Conservation (phyloP, 1,140 invertebrate species). For the Pseudomyrmex gracilis region DNA sequence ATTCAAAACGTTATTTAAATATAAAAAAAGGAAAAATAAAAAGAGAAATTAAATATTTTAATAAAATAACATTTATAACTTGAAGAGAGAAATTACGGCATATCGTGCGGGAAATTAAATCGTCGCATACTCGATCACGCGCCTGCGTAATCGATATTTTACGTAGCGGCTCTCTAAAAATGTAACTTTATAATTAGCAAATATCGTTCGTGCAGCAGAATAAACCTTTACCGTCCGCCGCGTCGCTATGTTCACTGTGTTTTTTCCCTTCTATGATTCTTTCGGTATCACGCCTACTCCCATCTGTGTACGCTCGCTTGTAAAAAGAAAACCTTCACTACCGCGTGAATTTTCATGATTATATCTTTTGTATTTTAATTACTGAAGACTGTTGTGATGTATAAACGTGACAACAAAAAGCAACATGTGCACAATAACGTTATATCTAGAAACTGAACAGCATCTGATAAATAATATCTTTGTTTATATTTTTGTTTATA, state of each 20-base stretch:
- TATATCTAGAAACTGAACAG: no score
- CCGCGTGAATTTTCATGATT: not conserved
- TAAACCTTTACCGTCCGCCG: constrained; percentile 49
- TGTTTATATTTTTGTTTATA: no score
- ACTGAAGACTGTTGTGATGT: not conserved
- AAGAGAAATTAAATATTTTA: constrained; percentile 19
- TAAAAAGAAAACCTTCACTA: constrained; percentile 5
- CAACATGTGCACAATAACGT: not conserved
- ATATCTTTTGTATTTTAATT: not conserved
- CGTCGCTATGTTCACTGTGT: not conserved
- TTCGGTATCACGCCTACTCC: constrained; percentile 25
- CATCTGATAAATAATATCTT: no score
- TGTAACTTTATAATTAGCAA: constrained; percentile 63
- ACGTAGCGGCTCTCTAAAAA: constrained; percentile 45
- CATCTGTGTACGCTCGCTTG: not conserved
- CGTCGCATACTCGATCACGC: constrained; percentile 40
- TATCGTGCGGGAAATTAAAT: constrained; percentile 32
- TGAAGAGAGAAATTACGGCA: not conserved
- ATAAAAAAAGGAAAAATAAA: not conserved
- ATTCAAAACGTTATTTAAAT: not conserved
- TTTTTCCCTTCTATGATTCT: constrained; percentile 20
- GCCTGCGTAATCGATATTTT: constrained; percentile 43
- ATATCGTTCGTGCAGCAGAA: constrained; percentile 41
- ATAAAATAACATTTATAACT: not conserved
- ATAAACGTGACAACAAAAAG: not conserved